Conservation (phyloP, 2,113 vertebrate species). For the Antechinus stuartii region DNA sequence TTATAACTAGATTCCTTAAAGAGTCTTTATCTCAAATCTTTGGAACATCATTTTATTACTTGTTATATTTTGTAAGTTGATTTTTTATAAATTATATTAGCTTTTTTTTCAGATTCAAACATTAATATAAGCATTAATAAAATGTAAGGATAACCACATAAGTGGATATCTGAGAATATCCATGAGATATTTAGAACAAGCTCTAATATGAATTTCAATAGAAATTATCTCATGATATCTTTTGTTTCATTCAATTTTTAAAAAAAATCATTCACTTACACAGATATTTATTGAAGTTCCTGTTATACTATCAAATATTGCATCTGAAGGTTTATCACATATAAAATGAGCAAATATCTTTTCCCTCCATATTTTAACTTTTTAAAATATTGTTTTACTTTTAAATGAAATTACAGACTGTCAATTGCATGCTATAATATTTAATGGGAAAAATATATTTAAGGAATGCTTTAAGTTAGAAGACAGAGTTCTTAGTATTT, state of each 20-base stretch:
- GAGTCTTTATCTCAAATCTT: neutral
- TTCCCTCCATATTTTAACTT: slow-evolving; percentile 55
- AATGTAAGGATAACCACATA: neutral
- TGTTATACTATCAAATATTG: slow-evolving; percentile 33
- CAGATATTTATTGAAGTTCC: slow-evolving; percentile 48
- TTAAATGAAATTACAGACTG: slow-evolving; percentile 20
- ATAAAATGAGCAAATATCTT: slow-evolving; percentile 48
- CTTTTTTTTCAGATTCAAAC: slow-evolving; percentile 3
- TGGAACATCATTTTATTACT: neutral
- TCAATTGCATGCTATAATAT: neutral
- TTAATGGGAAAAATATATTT: neutral
- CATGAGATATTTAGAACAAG: slow-evolving; percentile 62
- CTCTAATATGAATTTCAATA: slow-evolving; percentile 52
- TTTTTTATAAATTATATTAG: slow-evolving; percentile 25
- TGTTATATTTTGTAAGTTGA: neutral
- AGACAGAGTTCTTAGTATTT: neutral
- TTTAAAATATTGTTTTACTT: slow-evolving; percentile 45
- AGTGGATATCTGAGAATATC: slow-evolving; percentile 53
- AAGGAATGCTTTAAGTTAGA: neutral
- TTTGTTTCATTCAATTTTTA: slow-evolving; percentile 41
- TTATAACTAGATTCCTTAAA: neutral
- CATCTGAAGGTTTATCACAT: slow-evolving; percentile 47
- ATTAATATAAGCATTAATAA: no score
- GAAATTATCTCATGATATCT: slow-evolving; percentile 47
- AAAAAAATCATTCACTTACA: slow-evolving; percentile 52